Evolutionary conservation across 37 sponge, comb jelly and placozoan genomes (phyloP), one percentile per base, ranked within the genome.

Genomic region (Theonella swinhoei): DNA sequence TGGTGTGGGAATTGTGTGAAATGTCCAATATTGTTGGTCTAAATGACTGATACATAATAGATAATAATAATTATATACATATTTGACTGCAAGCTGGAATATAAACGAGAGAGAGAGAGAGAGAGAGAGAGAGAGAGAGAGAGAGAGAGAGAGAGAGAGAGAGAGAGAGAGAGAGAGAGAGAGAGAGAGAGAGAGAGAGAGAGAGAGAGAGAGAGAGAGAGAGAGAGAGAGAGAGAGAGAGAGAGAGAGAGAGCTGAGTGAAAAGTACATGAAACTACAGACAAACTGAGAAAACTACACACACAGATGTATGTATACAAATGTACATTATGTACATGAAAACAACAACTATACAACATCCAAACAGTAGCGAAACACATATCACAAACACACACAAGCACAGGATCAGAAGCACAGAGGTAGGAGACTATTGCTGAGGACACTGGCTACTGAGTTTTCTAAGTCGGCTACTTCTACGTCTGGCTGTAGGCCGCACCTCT

Each of bases 361-460:
- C 7, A 14, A 47, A 14, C 54, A 47, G 54, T 17, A 47, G 14
- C 7, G 11, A 47, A 14, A 47, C 54, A 17, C 54, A 47, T 14
- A 47, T 14, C 54, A 47, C 54, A 47, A 47, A 7, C 54, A 47
- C 54, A 47, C 54, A 47, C 54, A 47, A 17, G 54, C 54, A 14
- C 14, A 47, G 54, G 54, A 47, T 47, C 11, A 47, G 54, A 47
- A 14, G 54, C 54, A 47, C 7, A 14, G 54, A 47, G 7, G 54
- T 47, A 23, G 25, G 42, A 19, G 9, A 22, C 70, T 65, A 83
- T 58, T 83, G 84, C 58, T 83, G 84, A 19, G 68, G 65, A 65
- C 84, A 83, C 31, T 75, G 72, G 83, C 83, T 75, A n/a, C 84
- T 83, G 40, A 63, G n/a, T 19, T 35, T 63, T 34, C 63, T 81